These are phyloP conservation scores for Timema podura DNA, from an alignment of 2,888 invertebrate genomes.

Conservation along the genomic window DNA sequence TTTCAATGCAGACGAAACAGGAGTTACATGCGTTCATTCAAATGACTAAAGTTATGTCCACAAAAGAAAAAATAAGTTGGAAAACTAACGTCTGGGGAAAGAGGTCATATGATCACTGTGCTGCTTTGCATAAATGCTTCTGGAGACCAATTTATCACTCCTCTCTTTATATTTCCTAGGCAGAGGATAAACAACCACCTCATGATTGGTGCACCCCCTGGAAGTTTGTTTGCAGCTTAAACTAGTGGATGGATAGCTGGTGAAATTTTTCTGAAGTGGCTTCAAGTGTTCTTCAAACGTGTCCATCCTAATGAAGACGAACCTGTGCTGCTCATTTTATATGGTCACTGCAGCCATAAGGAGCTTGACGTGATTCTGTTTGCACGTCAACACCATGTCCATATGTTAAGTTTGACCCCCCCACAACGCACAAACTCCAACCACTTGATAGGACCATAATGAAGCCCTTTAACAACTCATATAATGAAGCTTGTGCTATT, in stretches of 20 bases:
- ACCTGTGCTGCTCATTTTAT: not conserved
- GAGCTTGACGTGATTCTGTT: conserved; percentile 12
- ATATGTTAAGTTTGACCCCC: conserved; percentile 14
- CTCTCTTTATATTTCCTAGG: conserved; percentile 16
- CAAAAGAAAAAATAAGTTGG: conserved; percentile 20
- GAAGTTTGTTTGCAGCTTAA: not conserved
- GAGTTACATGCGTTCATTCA: conserved; percentile 12
- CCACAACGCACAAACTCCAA: not conserved
- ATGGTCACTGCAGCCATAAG: conserved; percentile 15
- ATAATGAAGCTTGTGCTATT: not conserved
- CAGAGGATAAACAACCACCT: conserved; percentile 5
- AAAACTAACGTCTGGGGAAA: conserved; percentile 19
- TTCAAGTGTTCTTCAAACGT: conserved; percentile 6
- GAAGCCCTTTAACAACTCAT: too few species aligned
- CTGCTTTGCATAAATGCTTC: too few species aligned
- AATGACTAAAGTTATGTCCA: conserved; percentile 16
- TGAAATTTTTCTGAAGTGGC: not conserved
- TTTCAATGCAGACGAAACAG: conserved; percentile 13
- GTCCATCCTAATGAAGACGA: not conserved
- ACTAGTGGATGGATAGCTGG: not conserved
- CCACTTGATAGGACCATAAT: not conserved
- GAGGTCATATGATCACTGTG: conserved; percentile 16
- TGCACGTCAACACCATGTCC: conserved; percentile 15
- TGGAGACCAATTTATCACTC: not conserved
- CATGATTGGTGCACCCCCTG: conserved; percentile 13